Conservation (phyloP, 2,888 invertebrate species). For the Ophraella communa region DNA sequence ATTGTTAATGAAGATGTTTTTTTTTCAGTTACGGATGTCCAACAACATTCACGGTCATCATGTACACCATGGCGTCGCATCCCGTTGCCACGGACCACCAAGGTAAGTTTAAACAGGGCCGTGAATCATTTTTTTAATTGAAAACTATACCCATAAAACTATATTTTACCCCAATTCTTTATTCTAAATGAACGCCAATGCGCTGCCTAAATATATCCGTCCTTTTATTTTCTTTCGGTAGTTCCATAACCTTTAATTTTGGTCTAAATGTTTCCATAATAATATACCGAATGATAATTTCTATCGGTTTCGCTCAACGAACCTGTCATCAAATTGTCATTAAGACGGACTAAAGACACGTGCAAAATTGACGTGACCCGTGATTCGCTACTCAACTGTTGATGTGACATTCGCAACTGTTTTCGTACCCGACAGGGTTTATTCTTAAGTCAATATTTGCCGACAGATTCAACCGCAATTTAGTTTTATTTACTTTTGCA, state of each 20-base stretch:
- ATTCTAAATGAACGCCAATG: not conserved
- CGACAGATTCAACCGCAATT: slow-evolving; percentile 43
- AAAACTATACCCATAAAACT: not conserved
- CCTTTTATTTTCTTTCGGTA: slow-evolving; percentile 18
- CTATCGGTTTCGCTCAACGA: slow-evolving; percentile 22
- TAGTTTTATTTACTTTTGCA: slow-evolving; percentile 38
- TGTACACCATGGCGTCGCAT: slow-evolving; percentile 55
- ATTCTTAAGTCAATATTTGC: slow-evolving; percentile 47
- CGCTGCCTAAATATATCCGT: not conserved
- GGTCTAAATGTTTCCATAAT: slow-evolving; percentile 26
- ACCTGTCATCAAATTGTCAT: slow-evolving; percentile 39
- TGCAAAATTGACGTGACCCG: slow-evolving; percentile 39
- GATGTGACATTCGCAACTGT: slow-evolving; percentile 34
- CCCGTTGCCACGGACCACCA: slow-evolving; percentile 58
- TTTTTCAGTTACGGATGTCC: slow-evolving; percentile 67
- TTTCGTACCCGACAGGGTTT: slow-evolving; percentile 31
- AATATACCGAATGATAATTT: slow-evolving; percentile 16
- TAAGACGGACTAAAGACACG: slow-evolving; percentile 36
- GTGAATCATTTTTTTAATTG: not conserved
- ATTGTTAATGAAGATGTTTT: slow-evolving; percentile 47
- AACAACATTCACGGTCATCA: slow-evolving; percentile 63
- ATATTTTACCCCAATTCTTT: not conserved
- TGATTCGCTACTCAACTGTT: slow-evolving; percentile 5
- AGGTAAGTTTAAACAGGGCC: slow-evolving; percentile 47
- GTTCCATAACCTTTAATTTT: slow-evolving; percentile 12